These are phyloP conservation scores for Chelmon rostratus DNA, from an alignment of 2,797 vertebrate species.

Conservation along the genomic window DNA sequence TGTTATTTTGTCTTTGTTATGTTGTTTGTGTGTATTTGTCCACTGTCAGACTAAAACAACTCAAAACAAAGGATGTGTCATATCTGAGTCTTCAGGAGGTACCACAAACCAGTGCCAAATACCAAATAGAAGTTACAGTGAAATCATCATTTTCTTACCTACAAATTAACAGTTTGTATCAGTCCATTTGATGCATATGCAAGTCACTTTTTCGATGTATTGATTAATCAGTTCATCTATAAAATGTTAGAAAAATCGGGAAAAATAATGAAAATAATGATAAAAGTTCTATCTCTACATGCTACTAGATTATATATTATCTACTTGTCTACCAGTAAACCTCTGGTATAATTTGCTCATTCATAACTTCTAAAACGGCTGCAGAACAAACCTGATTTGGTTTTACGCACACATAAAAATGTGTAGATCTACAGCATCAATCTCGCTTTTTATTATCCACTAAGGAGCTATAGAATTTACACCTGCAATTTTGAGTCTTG, in stretches of 20 bases:
- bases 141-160: background rate
- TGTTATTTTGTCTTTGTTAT: constrained; percentile 68
- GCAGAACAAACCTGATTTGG: background rate
- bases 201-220: background rate
- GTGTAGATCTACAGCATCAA: background rate
- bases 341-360: too few relatives aligned
- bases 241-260: background rate
- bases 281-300: background rate
- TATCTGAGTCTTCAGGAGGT: background rate
- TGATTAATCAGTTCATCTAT: background rate
- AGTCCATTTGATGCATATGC: background rate
- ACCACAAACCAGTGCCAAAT: background rate
- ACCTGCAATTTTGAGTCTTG: background rate
- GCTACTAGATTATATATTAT: background rate
- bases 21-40: constrained; percentile 68
- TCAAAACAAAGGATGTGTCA: constrained; percentile 15
- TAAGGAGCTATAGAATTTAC: background rate
- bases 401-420: background rate
- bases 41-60: constrained; percentile 29
- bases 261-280: background rate
- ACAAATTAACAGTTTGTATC: background rate
- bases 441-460: background rate
- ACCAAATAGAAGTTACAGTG: background rate
- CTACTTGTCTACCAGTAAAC: background rate
- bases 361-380: background rate